phyloP scores from a whole-genome alignment of 2,113 vertebrate genomes.

The Solea senegalensis region DNA sequence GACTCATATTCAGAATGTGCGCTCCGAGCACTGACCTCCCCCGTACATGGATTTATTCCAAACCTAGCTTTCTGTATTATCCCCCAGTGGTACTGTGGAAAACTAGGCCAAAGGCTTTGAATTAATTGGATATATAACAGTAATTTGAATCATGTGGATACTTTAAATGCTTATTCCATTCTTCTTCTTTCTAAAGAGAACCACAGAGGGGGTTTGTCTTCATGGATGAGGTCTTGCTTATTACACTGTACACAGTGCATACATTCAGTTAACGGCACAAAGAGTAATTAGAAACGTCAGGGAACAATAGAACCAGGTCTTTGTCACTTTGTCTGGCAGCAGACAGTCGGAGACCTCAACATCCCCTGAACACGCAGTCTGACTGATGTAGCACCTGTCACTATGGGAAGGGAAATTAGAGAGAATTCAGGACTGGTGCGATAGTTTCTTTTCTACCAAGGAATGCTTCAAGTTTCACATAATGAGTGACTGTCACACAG shows the following conservation, averaged over 20 bases:
- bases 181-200: slow-evolving; percentile 13
- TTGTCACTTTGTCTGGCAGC: slow-evolving; percentile 7
- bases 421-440: background rate
- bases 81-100: slow-evolving; percentile 15
- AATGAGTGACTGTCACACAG: too few species aligned
- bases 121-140: slow-evolving; percentile 13
- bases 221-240: background rate
- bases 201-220: slow-evolving; percentile 6
- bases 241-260: background rate
- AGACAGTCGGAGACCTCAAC: slow-evolving; percentile 14
- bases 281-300: slow-evolving; percentile 8
- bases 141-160: slow-evolving; percentile 25
- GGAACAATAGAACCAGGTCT: background rate
- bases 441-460: too few species aligned
- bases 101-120: slow-evolving; percentile 6
- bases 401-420: slow-evolving; percentile 20
- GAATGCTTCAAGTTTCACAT: too few species aligned
- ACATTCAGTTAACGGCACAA: slow-evolving; percentile 9
- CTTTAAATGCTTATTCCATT: slow-evolving; percentile 19
- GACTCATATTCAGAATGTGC: background rate
- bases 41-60: slow-evolving; percentile 18
- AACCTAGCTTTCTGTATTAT: slow-evolving; percentile 26
- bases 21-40: background rate
- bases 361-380: slow-evolving; percentile 15
- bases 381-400: slow-evolving; percentile 8